Conservation (phyloP, 2,113 vertebrate species). For the Pedetes capensis region DNA sequence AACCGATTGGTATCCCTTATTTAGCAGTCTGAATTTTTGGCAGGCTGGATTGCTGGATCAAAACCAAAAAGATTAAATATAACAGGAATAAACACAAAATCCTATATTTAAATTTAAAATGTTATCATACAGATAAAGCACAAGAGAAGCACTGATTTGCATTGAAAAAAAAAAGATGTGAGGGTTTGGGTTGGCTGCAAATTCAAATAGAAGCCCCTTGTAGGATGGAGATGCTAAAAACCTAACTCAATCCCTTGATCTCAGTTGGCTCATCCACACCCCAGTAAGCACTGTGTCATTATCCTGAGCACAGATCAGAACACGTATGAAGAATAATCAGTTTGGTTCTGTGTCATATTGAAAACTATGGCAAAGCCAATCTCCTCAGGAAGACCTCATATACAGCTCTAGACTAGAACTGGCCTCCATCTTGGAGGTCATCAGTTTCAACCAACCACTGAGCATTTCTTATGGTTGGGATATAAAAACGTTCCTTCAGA, state of each 20-base stretch:
- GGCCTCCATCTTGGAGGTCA: not conserved
- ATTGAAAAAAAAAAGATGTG: not conserved
- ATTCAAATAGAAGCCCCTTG: not conserved
- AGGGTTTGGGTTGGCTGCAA: not conserved
- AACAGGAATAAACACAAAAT: slow-evolving; percentile 71
- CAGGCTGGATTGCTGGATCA: slow-evolving; percentile 62
- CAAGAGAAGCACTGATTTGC: slow-evolving; percentile 40
- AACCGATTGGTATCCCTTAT: slow-evolving; percentile 56
- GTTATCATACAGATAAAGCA: slow-evolving; percentile 61
- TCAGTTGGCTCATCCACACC: not conserved
- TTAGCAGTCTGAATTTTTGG: slow-evolving; percentile 70
- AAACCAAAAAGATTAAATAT: slow-evolving; percentile 73
- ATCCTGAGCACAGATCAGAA: not conserved
- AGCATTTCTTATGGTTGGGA: not conserved
- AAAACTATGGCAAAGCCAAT: not conserved
- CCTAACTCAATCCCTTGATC: not conserved
- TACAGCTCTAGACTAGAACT: not conserved
- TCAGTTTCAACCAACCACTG: not conserved
- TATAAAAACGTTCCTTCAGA: not conserved
- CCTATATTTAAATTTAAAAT: slow-evolving; percentile 71
- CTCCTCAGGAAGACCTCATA: too few species aligned
- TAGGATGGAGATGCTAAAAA: not conserved
- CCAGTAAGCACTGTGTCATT: not conserved
- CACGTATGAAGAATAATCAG: not conserved
- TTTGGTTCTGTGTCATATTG: not conserved